Evolutionary conservation across 2,888 invertebrate genomes (phyloP), one percentile per base, ranked within the genome.

Genomic region (Dolichopus griseipennis): DNA sequence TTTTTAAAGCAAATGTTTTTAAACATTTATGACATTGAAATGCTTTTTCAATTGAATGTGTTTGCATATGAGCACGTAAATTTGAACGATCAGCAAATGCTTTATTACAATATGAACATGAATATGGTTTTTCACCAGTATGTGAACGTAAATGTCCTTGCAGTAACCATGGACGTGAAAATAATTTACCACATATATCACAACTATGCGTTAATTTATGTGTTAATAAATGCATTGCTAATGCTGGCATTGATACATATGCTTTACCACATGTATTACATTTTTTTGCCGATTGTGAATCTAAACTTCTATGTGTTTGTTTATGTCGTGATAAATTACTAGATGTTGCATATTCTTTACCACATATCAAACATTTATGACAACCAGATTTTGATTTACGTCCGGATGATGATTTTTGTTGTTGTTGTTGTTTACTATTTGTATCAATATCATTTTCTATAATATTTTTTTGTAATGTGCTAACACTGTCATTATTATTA

Each of bases 201-300:
- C 97, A 97, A 76, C 90, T 90, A 84, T 97, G 96, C 41, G 90
- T 89, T 75, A 96, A 86, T 78, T 94, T 94, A 84, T 97, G 97
- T 65, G 95, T 97, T 67, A 92, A 85, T 71, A 94, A 87, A 81
- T 93, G 95, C 91, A 94, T 96, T 68, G 97, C 94, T 69, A 97
- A 85, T 9, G 97, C 97, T 0, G 97, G 97, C 97, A 97, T 97
- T 73, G 93, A 94, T 68, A 97, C 97, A 83, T 97, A 97, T 7
- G 94, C 94, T 82, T 97, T 96, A 74, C 94, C 93, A 82, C 97
- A 97, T 73, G 94, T 93, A 75, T 91, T 90, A 83, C 97, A 97
- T 76, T 94, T 93, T 83, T 95, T 95, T 61, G 97, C 97, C 72
- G 93, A 89, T 75, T 92, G 90, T n/a, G 95, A 95, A 83, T 97